Conservation (phyloP, 2,888 invertebrate species). For the Eurytoma adleriae region DNA sequence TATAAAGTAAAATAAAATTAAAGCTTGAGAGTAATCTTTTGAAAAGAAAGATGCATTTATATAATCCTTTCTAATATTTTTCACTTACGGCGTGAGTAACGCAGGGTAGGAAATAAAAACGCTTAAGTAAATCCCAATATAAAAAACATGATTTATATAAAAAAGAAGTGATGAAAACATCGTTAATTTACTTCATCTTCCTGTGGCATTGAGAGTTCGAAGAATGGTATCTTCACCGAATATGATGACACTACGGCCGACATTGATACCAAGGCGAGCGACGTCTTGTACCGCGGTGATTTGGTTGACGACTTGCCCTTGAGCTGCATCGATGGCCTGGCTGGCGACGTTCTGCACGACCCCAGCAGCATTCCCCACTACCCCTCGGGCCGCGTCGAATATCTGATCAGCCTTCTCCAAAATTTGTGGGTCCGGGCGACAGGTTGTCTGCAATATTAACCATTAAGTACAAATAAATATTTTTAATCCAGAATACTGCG, state of each 20-base stretch:
- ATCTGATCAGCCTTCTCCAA: constrained; percentile 40
- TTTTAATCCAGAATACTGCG: too few relatives aligned
- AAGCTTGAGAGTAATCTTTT: too few relatives aligned
- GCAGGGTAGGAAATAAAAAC: background rate
- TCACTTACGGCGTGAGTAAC: too few relatives aligned
- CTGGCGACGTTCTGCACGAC: constrained; percentile 43
- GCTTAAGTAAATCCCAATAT: background rate
- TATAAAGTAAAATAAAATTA: too few relatives aligned
- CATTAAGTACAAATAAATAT: background rate
- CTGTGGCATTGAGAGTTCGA: constrained; percentile 24
- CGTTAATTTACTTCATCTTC: background rate
- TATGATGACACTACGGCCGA: constrained; percentile 38
- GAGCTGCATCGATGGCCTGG: constrained; percentile 42
- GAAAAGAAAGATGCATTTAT: too few relatives aligned
- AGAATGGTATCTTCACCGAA: constrained; percentile 38
- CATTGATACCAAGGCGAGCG: constrained; percentile 33
- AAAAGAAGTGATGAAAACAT: background rate
- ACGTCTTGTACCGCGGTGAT: constrained; percentile 44
- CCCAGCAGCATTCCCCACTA: constrained; percentile 20
- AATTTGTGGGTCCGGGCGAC: constrained; percentile 8
- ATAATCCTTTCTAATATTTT: too few relatives aligned
- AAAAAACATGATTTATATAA: background rate
- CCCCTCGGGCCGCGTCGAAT: constrained; percentile 45
- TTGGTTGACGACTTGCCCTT: constrained; percentile 33
- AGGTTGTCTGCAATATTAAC: background rate